Evolutionary conservation across 2,113 vertebrate genomes (phyloP).

Genomic region (Atrichornis clamosus): DNA sequence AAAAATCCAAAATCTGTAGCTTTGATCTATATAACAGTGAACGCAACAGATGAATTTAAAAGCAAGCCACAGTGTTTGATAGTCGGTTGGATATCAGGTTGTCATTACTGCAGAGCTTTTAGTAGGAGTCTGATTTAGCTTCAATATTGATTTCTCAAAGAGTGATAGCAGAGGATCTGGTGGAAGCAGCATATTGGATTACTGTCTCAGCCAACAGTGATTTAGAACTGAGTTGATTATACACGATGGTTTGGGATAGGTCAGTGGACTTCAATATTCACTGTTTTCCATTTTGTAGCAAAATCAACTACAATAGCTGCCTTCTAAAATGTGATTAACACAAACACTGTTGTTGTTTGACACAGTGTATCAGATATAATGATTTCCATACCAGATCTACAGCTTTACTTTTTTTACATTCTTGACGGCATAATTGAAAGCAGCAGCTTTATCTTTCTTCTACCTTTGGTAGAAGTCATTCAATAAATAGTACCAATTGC

Average conservation of each 20-base stretch:
- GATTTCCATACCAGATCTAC: constrained; percentile 16
- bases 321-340: constrained; percentile 25
- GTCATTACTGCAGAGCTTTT: not conserved
- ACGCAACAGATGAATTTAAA: not conserved
- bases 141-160: not conserved
- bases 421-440: constrained; percentile 55
- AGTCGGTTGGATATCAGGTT: not conserved
- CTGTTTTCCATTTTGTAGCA: constrained; percentile 2
- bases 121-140: not conserved
- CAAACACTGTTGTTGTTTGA: constrained; percentile 47
- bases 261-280: not conserved
- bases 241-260: not conserved
- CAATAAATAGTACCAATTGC: not conserved
- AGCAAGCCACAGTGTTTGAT: not conserved
- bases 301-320: not conserved
- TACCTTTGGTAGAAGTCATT: not conserved
- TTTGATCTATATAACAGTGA: not conserved
- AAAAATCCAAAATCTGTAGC: not conserved
- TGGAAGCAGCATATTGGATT: not conserved
- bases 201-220: not conserved
- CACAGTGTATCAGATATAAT: constrained; percentile 14
- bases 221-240: not conserved
- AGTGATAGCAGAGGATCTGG: not conserved
- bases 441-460: constrained; percentile 44
- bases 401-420: not conserved